Percentiles rank a stretch among this genome's conserved stretches.
Conservation (phyloP, 2,797 vertebrate species). For the Rhadinocentrus ornatus region DNA sequence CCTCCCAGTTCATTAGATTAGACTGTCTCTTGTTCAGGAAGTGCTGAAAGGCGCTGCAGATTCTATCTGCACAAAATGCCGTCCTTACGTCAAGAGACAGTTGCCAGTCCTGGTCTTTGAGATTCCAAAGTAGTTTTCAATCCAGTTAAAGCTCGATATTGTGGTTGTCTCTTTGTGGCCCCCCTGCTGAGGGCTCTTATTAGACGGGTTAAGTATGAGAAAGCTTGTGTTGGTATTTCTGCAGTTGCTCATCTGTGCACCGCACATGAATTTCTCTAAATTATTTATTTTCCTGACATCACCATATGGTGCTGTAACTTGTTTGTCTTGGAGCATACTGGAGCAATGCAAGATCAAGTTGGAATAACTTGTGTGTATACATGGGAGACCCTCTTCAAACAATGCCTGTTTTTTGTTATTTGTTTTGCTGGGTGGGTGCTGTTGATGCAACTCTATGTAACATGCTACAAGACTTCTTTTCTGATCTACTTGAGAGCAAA, state of each 20-base stretch:
- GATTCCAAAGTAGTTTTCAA: conserved; percentile 85
- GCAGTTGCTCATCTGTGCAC: conserved; percentile 74
- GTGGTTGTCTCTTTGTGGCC: conserved; percentile 52
- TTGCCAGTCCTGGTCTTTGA: conserved; percentile 79
- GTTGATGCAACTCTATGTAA: conserved; percentile 79
- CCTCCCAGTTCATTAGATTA: conserved; percentile 83
- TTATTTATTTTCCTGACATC: conserved; percentile 85
- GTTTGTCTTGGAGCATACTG: conserved; percentile 78
- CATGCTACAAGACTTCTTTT: conserved; percentile 41
- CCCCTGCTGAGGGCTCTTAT: conserved; percentile 73
- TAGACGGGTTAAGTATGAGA: conserved; percentile 78
- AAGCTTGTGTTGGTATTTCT: conserved; percentile 82
- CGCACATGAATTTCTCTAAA: conserved; percentile 79
- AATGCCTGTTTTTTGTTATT: conserved; percentile 75
- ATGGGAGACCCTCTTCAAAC: conserved; percentile 79
- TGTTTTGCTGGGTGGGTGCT: conserved; percentile 69
- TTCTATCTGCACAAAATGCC: conserved; percentile 80
- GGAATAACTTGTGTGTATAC: conserved; percentile 74
- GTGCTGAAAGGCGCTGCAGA: conserved; percentile 86
- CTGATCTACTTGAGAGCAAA: conserved; percentile 55
- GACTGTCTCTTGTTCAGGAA: conserved; percentile 83
- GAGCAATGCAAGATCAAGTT: conserved; percentile 73
- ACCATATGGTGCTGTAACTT: conserved; percentile 78
- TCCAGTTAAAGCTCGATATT: conserved; percentile 76
- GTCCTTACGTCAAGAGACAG: conserved; percentile 77